Percentiles rank a stretch among this genome's conserved stretches.
phyloP scores from a whole-genome alignment of 2,113 vertebrate species.

The Lanius collurio region DNA sequence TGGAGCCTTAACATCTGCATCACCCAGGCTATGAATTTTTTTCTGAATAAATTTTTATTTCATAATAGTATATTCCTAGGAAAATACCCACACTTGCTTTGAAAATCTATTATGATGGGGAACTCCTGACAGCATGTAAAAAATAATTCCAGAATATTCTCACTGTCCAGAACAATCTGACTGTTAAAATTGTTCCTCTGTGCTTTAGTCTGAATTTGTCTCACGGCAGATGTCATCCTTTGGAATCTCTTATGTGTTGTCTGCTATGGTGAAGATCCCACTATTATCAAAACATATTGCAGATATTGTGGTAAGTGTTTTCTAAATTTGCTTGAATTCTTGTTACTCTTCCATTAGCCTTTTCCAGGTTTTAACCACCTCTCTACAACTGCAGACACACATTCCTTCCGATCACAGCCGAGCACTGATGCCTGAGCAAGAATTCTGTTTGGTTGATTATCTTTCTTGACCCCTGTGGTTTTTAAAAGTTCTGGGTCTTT shows the following conservation, averaged over 20 bases:
- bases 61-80: neutral
- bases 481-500: neutral
- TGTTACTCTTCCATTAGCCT: neutral
- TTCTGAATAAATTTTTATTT: neutral
- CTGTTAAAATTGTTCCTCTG: neutral
- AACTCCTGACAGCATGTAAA: neutral
- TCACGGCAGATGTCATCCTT: neutral
- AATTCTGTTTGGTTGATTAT: neutral
- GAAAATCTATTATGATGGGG: neutral
- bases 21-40: neutral
- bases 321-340: neutral
- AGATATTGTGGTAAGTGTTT: neutral
- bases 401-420: neutral
- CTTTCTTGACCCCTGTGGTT: neutral
- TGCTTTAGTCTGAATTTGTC: neutral
- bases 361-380: neutral
- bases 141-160: neutral
- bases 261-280: neutral
- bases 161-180: neutral
- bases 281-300: neutral
- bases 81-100: neutral
- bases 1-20: neutral
- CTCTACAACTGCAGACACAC: neutral
- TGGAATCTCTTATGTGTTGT: neutral
- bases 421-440: neutral